Evolutionary conservation across 2,797 vertebrate genomes (phyloP), one percentile per base, ranked within the genome.

Genomic region (Gymnopithys bicolor): DNA sequence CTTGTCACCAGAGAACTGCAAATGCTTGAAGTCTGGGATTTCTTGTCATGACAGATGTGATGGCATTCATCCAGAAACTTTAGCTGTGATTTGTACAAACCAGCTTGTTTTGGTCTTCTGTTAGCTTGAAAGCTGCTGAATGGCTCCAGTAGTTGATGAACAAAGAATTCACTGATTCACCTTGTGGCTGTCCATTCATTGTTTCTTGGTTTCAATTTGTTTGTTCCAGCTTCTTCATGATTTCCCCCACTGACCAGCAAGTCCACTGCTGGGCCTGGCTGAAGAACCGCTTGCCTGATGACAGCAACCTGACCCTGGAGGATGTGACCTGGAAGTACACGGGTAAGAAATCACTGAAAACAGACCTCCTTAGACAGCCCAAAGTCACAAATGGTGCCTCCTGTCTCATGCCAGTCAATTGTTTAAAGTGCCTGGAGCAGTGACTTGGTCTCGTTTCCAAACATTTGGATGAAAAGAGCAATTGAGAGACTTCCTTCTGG

Each of bases 261-360:
- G 98, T 99, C 77, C 99, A 99, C 95, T 99, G 99, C 96, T 99
- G 99, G 99, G 97, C 99, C 64, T 99, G 99, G 99, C 98, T 99
- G 49, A 99, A 99, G 97, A 99, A 98, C 70, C 98, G 97, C 96
- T 98, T 99, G 98, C 99, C 99, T 0, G 96, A 81, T 24, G 98
- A 99, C 93, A 99, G 98, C 91, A 98, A 98, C 91, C 97, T 99
- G 90, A 97, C 98, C 69, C 87, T 99, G 77, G 99, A 99, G 97
- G 99, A 99, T 0, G 99, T 99, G 82, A 99, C 99, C 97, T 99
- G 99, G 99, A 99, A 99, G 86, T 99, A 99, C 95, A 99, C 99
- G 1, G 99, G 99, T 99, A 89, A 93, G 94, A 59, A n/a, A 46
- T 39, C 41, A 19, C 46, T 25, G 16, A 25, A 30, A 64, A 49